Conservation (phyloP, 2,797 vertebrate species). For the Hoplostethus mediterraneus region DNA sequence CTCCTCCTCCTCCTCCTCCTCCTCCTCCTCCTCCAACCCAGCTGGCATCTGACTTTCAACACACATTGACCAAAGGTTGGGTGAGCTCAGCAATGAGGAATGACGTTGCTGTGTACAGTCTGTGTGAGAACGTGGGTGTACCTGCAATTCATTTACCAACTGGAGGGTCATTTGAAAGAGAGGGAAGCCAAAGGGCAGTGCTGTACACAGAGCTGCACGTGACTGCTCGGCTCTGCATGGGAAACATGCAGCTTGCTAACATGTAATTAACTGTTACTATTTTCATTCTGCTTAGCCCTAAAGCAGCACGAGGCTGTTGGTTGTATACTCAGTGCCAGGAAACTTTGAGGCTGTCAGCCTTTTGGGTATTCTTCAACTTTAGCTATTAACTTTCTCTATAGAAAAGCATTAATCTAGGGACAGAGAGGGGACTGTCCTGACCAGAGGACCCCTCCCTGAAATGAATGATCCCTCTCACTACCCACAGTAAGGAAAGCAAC, state of each 20-base stretch:
- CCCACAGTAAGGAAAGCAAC: constrained; percentile 23
- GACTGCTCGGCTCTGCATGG: constrained; percentile 62
- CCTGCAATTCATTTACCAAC: constrained; percentile 64
- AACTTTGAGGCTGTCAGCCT: constrained; percentile 68
- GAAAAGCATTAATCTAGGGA: constrained; percentile 31
- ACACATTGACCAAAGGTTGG: constrained; percentile 55
- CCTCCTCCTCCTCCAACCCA: constrained; percentile 36
- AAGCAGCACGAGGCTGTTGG: constrained; percentile 64
- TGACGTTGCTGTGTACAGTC: constrained; percentile 23
- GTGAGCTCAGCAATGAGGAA: constrained; percentile 45
- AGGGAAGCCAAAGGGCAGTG: constrained; percentile 50
- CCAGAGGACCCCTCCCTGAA: constrained; percentile 40
- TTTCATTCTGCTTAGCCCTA: constrained; percentile 70
- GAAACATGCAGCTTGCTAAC: constrained; percentile 67
- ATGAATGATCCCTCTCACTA: constrained; percentile 23
- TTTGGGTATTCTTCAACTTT: constrained; percentile 52
- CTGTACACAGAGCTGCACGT: constrained; percentile 51
- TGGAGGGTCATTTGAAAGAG: constrained; percentile 39
- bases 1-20: constrained; percentile 42
- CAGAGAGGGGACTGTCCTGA: constrained; percentile 31
- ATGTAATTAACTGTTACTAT: constrained; percentile 85
- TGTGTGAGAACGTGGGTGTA: constrained; percentile 46
- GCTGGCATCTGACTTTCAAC: constrained; percentile 45
- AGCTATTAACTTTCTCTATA: constrained; percentile 34
- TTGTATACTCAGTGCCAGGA: constrained; percentile 71